A percentile compares a stretch with the other conserved stretches of the same genome.
Evolutionary conservation across 2,797 vertebrate species (phyloP).

Genomic region (Bucorvus abyssinicus): DNA sequence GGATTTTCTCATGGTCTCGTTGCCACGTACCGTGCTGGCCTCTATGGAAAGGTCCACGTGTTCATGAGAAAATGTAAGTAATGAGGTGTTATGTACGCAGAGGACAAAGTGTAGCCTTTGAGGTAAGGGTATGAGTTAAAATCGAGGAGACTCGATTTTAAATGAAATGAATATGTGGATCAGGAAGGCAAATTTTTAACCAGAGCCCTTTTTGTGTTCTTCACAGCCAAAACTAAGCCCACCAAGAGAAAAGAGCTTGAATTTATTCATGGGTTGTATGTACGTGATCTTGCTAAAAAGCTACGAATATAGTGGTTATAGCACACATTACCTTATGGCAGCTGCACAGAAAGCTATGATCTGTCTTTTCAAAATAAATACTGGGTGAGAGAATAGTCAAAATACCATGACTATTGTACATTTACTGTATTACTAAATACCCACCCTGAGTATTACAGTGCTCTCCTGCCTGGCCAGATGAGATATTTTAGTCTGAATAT

Average conservation of each 20-base stretch:
- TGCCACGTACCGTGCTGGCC: not conserved
- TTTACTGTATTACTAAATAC: not conserved
- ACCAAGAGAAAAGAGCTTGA: not conserved
- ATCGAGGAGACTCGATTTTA: not conserved
- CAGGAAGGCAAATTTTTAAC: not conserved
- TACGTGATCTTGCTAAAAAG: not conserved
- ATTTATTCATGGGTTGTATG: not conserved
- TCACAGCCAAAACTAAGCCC: not conserved
- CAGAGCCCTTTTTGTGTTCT: not conserved
- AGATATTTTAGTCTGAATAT: not conserved
- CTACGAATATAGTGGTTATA: not conserved
- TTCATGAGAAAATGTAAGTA: not conserved
- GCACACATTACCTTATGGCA: not conserved
- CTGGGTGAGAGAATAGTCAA: not conserved
- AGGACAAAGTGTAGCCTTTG: not conserved
- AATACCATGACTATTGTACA: not conserved
- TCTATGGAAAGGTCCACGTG: not conserved
- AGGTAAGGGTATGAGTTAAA: not conserved
- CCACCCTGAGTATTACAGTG: not conserved
- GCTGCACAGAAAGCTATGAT: not conserved
- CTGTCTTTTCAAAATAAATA: not conserved
- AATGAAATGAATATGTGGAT: not conserved
- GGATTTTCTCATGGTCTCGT: rapidly evolving
- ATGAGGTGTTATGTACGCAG: not conserved
- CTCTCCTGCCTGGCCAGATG: not conserved